phyloP scores from a whole-genome alignment of 1,140 invertebrate genomes.

The Zaprionus tsacasi region DNA sequence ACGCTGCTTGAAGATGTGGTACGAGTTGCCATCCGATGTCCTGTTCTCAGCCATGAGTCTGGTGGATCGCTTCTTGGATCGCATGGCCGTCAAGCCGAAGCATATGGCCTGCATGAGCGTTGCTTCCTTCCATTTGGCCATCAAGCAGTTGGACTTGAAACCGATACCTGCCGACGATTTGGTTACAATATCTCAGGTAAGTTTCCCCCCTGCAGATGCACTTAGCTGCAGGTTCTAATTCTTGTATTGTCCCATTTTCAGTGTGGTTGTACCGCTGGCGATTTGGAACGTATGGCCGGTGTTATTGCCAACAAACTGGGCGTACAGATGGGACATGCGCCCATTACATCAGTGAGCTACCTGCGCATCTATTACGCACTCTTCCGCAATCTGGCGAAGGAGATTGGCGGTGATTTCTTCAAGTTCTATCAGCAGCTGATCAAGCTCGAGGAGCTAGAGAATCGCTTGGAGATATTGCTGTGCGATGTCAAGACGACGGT shows the following conservation, averaged over 20 bases:
- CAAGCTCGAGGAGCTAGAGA: constrained; percentile 86
- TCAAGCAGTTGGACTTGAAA: constrained; percentile 81
- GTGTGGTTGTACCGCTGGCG: constrained; percentile 90
- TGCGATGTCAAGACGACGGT: constrained; percentile 89
- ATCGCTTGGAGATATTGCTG: constrained; percentile 89
- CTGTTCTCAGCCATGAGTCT: constrained; percentile 91
- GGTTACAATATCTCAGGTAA: constrained; percentile 84
- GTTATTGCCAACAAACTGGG: constrained; percentile 89
- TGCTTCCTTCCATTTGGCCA: constrained; percentile 84
- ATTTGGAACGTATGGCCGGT: constrained; percentile 90
- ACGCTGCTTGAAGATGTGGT: constrained; percentile 92
- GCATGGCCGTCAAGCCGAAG: constrained; percentile 87
- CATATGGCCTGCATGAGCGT: constrained; percentile 84
- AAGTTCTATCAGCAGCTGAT: constrained; percentile 83
- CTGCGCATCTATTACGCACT: constrained; percentile 87
- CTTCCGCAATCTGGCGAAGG: constrained; percentile 85
- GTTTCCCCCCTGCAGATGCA: neutral
- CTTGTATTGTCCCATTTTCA: constrained; percentile 80
- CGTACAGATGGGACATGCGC: constrained; percentile 86
- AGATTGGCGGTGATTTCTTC: constrained; percentile 85
- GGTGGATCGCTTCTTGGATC: constrained; percentile 90
- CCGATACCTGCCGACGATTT: constrained; percentile 82
- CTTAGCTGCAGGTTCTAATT: constrained; percentile 1
- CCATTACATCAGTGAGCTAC: constrained; percentile 88
- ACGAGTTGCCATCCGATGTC: constrained; percentile 90